These are phyloP conservation scores for Propithecus deckenii DNA, from an alignment of 2,797 vertebrate genomes.

Conservation along the genomic window DNA sequence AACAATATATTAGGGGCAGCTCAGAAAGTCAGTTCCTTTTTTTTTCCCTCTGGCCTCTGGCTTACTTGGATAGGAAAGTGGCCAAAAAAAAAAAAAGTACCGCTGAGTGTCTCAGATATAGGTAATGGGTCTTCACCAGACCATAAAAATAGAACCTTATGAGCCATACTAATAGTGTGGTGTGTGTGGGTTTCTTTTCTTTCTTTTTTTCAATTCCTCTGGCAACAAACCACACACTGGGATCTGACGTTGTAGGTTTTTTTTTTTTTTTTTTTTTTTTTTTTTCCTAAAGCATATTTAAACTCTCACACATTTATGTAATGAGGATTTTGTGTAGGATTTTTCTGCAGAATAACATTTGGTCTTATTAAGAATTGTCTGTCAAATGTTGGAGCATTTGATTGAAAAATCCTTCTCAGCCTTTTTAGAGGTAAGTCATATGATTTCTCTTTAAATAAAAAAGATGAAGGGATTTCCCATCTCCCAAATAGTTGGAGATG, in stretches of 20 bases:
- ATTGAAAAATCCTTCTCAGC: constrained; percentile 64
- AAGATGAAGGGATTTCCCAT: background rate
- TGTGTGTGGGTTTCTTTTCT: background rate
- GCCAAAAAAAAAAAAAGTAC: constrained; percentile 59
- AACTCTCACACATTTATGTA: constrained; percentile 74
- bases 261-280: constrained; percentile 36
- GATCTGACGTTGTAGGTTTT: constrained; percentile 65
- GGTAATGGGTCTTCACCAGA: constrained; percentile 78
- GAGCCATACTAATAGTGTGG: constrained; percentile 10
- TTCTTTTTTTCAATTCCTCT: constrained; percentile 68
- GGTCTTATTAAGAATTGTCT: constrained; percentile 70
- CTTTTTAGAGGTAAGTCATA: constrained; percentile 81
- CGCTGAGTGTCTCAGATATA: constrained; percentile 75
- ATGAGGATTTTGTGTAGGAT: constrained; percentile 67
- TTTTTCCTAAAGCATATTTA: constrained; percentile 75
- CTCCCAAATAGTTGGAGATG: background rate
- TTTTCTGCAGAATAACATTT: constrained; percentile 66
- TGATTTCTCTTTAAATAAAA: background rate
- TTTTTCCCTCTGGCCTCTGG: constrained; percentile 79
- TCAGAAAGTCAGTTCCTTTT: constrained; percentile 70
- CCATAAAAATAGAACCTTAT: constrained; percentile 78
- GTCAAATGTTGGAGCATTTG: constrained; percentile 55
- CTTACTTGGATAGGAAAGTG: constrained; percentile 80
- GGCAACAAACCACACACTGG: constrained; percentile 73
- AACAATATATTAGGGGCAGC: constrained; percentile 10